phyloP scores from a whole-genome alignment of 2,888 invertebrate genomes.

The Epiblema foenella region DNA sequence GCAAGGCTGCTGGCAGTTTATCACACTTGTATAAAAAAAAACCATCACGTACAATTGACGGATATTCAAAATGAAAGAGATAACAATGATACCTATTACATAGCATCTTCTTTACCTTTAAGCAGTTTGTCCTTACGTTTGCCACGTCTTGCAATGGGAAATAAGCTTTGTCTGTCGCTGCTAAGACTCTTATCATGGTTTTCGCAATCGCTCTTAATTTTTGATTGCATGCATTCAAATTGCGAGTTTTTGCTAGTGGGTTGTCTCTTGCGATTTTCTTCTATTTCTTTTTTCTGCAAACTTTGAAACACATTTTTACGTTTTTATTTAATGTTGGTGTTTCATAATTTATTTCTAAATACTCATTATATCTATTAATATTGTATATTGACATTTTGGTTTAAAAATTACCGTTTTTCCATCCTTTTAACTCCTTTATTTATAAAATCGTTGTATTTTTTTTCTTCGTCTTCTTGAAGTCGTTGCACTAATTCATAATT shows the following conservation, averaged over 20 bases:
- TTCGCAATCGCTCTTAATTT: neutral
- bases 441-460: conserved; percentile 57
- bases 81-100: neutral
- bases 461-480: conserved; percentile 53
- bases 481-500: conserved; percentile 54
- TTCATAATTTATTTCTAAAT: neutral
- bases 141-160: conserved; percentile 32
- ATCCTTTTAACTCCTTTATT: conserved; percentile 51
- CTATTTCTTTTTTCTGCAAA: conserved; percentile 22
- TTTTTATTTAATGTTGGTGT: neutral
- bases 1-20: too few relatives aligned
- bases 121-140: neutral
- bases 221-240: conserved; percentile 25
- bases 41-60: too few relatives aligned
- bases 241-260: neutral
- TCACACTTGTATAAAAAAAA: too few relatives aligned
- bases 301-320: conserved; percentile 1
- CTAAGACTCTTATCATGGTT: conserved; percentile 32
- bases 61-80: too few relatives aligned
- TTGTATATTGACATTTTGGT: neutral
- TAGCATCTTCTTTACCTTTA: neutral
- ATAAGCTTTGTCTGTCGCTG: conserved; percentile 48
- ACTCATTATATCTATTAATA: neutral
- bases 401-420: conserved; percentile 22
- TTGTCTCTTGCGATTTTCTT: conserved; percentile 6